phyloP scores from a whole-genome alignment of 2,888 invertebrate genomes.

The Lepas anatifera region DNA sequence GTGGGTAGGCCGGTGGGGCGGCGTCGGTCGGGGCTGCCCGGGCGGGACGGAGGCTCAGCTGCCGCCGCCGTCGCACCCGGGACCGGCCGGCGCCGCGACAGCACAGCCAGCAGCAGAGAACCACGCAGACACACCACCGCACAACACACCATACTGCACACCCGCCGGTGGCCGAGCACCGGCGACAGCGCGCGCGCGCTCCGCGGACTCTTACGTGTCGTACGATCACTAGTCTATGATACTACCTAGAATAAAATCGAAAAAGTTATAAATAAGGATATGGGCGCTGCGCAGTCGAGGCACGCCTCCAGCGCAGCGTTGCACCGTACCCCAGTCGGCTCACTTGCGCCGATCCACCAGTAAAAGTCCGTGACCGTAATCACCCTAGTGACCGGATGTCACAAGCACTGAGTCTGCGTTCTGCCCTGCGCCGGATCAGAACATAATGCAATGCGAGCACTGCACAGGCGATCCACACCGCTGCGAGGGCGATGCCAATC shows the following conservation, averaged over 20 bases:
- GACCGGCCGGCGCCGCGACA: not conserved
- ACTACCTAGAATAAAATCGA: constrained; percentile 10
- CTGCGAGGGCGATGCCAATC: not conserved
- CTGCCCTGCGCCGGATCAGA: not conserved
- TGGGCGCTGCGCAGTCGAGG: not conserved
- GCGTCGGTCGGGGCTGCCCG: not conserved
- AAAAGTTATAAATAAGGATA: constrained; percentile 8
- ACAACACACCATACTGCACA: constrained; percentile 2
- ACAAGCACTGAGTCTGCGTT: not conserved
- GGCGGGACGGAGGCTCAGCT: not conserved
- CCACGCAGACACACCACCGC: not conserved
- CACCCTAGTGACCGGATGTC: not conserved
- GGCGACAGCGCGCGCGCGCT: not conserved
- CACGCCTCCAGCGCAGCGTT: not conserved
- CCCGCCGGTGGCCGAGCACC: not conserved
- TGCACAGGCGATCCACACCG: not conserved
- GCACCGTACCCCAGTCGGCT: not conserved
- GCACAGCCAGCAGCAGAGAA: not conserved
- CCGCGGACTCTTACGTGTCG: not conserved
- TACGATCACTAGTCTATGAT: constrained; percentile 9
- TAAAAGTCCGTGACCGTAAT: constrained; percentile 1
- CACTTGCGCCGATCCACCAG: not conserved
- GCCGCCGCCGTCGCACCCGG: not conserved
- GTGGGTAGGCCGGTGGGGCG: not conserved
- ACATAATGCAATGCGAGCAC: not conserved